These are phyloP conservation scores for Ophioderma brevispina DNA, from an alignment of 35 echinoderm and acorn worm species.

Conservation along the genomic window DNA sequence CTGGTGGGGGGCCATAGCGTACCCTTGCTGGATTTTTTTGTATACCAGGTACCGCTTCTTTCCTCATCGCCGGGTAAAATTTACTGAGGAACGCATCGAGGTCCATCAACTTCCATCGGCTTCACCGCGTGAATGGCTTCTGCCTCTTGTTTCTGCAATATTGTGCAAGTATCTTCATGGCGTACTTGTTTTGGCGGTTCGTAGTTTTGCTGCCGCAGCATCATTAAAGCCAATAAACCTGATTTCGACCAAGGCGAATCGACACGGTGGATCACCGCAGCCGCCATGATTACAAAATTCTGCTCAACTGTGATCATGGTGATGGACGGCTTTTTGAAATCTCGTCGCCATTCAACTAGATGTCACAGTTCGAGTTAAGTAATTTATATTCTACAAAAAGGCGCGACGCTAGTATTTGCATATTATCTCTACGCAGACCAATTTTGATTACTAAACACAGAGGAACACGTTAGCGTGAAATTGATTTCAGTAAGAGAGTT, in stretches of 20 bases:
- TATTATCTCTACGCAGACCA: too few relatives aligned
- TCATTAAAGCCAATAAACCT: not conserved
- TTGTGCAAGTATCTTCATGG: not conserved
- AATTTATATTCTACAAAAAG: too few relatives aligned
- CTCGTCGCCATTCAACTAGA: too few relatives aligned
- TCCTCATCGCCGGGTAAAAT: slow-evolving; percentile 29
- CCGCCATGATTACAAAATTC: slow-evolving; percentile 7
- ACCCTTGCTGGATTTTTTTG: slow-evolving; percentile 60
- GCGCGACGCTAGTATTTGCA: too few relatives aligned
- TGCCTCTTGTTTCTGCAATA: slow-evolving; percentile 10
- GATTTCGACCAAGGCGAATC: not conserved
- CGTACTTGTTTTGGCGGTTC: slow-evolving; percentile 40
- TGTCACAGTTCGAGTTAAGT: too few relatives aligned
- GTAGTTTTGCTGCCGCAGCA: slow-evolving; percentile 22
- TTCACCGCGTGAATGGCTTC: not conserved
- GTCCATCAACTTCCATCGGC: not conserved
- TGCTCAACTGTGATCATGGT: too few relatives aligned
- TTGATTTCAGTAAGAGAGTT: too few relatives aligned
- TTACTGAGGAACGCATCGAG: slow-evolving; percentile 18
- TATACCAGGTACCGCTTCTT: slow-evolving; percentile 47
- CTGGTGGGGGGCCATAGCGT: slow-evolving; percentile 51
- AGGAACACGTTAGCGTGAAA: too few relatives aligned
- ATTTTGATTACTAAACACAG: too few relatives aligned
- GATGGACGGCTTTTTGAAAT: too few relatives aligned
- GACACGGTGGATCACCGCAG: too few relatives aligned